Conservation (phyloP, 1,140 invertebrate genomes). For the Ceratina australensis region DNA sequence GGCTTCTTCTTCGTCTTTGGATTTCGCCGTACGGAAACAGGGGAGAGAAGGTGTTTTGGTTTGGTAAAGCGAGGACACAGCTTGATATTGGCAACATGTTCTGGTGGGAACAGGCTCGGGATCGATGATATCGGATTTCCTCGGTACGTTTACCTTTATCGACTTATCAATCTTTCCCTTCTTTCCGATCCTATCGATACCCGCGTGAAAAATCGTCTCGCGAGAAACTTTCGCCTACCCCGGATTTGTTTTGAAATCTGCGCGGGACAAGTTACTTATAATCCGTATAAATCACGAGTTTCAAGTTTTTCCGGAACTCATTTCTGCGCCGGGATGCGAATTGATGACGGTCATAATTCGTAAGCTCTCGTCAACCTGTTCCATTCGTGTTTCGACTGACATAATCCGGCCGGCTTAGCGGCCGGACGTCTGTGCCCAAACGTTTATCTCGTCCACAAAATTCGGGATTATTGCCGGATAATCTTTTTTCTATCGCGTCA, state of each 20-base stretch:
- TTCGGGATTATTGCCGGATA: constrained; percentile 16
- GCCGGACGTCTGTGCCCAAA: constrained; percentile 54
- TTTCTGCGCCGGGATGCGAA: constrained; percentile 48
- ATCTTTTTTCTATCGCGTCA: background rate
- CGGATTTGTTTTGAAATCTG: background rate
- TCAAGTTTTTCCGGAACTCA: constrained; percentile 24
- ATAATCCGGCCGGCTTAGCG: constrained; percentile 70
- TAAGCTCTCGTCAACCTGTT: constrained; percentile 45
- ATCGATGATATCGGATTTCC: constrained; percentile 7
- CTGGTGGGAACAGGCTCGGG: background rate
- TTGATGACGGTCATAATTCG: constrained; percentile 71
- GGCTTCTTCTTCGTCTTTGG: background rate
- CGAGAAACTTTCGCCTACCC: background rate
- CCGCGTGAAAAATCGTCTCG: background rate
- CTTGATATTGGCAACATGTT: background rate
- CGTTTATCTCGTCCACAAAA: constrained; percentile 45
- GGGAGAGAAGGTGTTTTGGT: background rate
- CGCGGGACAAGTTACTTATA: background rate
- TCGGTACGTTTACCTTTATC: background rate
- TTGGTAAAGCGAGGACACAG: background rate
- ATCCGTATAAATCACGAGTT: constrained; percentile 17
- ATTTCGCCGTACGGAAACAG: background rate
- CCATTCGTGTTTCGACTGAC: constrained; percentile 49
- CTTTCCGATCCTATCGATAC: background rate
- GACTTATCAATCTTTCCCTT: constrained; percentile 27